Percentiles rank a stretch among this genome's conserved stretches.
Conservation (phyloP, 2,888 invertebrate species). For the Oligia strigilis region DNA sequence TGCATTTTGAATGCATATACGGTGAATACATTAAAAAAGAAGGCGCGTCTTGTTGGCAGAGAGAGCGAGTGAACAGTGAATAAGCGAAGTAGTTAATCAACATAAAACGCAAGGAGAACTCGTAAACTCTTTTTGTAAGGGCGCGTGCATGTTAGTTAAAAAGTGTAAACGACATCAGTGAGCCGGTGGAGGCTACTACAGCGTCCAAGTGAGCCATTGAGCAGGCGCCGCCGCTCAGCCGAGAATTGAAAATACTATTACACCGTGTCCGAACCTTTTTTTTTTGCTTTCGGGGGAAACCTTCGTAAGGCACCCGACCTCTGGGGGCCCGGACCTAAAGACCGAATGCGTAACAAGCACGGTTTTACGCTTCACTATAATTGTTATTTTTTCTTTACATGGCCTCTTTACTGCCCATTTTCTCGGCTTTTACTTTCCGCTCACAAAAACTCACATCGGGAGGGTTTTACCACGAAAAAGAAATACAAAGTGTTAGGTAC, state of each 20-base stretch:
- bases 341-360: conserved; percentile 14
- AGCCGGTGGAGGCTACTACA: conserved; percentile 55
- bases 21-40: conserved; percentile 37
- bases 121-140: conserved; percentile 63
- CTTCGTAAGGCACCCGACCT: too few relatives aligned
- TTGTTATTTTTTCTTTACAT: conserved; percentile 46
- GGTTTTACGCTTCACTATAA: conserved; percentile 38
- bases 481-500: conserved; percentile 28
- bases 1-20: conserved; percentile 27
- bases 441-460: conserved; percentile 32
- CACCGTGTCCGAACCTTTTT: not conserved
- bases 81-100: conserved; percentile 60
- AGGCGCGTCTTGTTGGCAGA: conserved; percentile 18
- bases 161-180: conserved; percentile 69
- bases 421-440: conserved; percentile 31
- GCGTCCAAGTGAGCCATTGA: conserved; percentile 64
- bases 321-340: not conserved
- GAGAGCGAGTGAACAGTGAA: conserved; percentile 39
- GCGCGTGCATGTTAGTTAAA: conserved; percentile 66
- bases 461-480: conserved; percentile 16
- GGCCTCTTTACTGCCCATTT: conserved; percentile 42
- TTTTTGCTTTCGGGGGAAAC: too few relatives aligned
- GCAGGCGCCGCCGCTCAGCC: conserved; percentile 35
- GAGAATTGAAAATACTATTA: conserved; percentile 62
- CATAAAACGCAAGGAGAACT: conserved; percentile 57